A percentile compares a stretch with the other conserved stretches of the same genome.
phyloP scores from a whole-genome alignment of 2,113 vertebrate species.

The Ochotona curzoniae region DNA sequence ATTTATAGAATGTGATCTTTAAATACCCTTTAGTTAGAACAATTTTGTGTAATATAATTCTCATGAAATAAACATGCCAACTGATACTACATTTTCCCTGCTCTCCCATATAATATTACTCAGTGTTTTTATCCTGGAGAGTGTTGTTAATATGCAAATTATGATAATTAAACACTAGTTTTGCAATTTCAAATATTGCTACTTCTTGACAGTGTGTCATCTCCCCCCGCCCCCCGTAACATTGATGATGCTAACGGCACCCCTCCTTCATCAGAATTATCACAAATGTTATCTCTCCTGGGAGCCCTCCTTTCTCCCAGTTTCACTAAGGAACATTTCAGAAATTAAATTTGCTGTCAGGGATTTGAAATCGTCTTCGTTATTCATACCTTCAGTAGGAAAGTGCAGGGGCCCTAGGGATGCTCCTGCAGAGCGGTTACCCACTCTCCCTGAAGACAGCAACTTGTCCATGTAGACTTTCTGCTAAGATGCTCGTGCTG shows the following conservation, averaged over 20 bases:
- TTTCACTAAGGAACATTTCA: not conserved
- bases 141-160: conserved; percentile 45
- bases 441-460: not conserved
- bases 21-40: not conserved
- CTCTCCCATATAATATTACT: not conserved
- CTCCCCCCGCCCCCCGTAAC: not conserved
- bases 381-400: not conserved
- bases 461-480: not conserved
- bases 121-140: not conserved
- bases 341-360: not conserved
- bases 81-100: not conserved
- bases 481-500: not conserved
- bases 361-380: not conserved
- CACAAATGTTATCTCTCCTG: not conserved
- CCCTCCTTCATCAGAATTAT: not conserved
- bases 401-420: not conserved
- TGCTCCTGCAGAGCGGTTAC: not conserved
- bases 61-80: conserved; percentile 42
- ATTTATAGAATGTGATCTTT: not conserved
- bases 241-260: not conserved
- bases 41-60: not conserved
- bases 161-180: not conserved
- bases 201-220: not conserved
- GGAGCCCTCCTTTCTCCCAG: not conserved
- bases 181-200: not conserved